Conservation (phyloP, 1,140 invertebrate species). For the Meloidogyne floridensis region DNA sequence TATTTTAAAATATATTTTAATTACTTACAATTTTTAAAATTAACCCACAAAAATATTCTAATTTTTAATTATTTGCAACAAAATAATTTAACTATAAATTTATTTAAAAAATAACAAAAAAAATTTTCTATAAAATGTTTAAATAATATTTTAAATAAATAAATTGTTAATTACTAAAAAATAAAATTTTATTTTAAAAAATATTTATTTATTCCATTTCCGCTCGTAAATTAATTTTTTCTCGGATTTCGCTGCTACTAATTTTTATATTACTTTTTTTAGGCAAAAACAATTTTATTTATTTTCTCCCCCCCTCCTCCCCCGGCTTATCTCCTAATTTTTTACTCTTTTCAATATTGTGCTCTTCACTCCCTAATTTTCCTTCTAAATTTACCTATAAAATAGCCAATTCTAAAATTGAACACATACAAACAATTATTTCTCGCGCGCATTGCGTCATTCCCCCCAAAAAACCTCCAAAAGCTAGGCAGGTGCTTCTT, state of each 20-base stretch:
- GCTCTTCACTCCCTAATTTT: background rate
- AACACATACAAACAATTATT: background rate
- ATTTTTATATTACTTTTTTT: no score
- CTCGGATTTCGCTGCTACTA: background rate
- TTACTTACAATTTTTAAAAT: no score
- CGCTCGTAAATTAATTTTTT: background rate
- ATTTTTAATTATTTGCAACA: no score
- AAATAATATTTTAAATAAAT: no score
- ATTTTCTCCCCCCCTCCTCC: background rate
- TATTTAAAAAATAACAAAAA: no score
- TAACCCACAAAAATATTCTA: no score
- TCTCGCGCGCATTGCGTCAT: slow-evolving; percentile 8
- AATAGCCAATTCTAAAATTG: background rate
- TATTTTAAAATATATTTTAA: no score
- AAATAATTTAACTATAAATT: no score
- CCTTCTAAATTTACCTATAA: background rate
- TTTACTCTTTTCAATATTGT: background rate
- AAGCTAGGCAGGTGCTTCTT: background rate
- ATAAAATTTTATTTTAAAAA: background rate
- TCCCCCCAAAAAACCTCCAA: background rate
- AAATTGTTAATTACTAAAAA: no score
- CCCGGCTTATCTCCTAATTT: background rate
- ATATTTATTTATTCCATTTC: background rate
- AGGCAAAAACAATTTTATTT: background rate
- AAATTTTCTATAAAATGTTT: no score